These are phyloP conservation scores for Mesorhabditis sp. DNA, from an alignment of 2,888 invertebrate genomes.

Conservation along the genomic window DNA sequence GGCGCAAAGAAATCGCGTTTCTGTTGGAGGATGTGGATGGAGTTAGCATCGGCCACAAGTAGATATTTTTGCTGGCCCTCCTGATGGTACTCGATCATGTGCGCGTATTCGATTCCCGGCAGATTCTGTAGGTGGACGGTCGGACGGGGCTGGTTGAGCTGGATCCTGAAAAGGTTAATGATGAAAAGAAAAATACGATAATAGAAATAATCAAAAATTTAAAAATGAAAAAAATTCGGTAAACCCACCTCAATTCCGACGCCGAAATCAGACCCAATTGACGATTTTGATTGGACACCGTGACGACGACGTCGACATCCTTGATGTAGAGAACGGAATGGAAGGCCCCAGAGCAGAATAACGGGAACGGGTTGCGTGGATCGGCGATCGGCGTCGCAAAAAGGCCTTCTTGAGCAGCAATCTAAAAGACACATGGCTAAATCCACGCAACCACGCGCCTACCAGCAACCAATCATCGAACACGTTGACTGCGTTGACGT, in stretches of 20 bases:
- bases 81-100: constrained; percentile 18
- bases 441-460: neutral
- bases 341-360: neutral
- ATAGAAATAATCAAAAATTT: neutral
- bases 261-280: neutral
- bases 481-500: neutral
- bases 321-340: neutral
- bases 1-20: constrained; percentile 43
- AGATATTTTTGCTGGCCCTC: constrained; percentile 20
- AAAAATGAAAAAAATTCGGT: neutral
- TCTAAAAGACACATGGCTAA: neutral
- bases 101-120: constrained; percentile 18
- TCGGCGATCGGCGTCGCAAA: neutral
- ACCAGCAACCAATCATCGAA: constrained; percentile 4
- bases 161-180: constrained; percentile 7
- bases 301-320: neutral
- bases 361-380: neutral
- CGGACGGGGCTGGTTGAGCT: constrained; percentile 20
- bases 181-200: too few relatives aligned
- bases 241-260: neutral
- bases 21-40: constrained; percentile 45
- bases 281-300: neutral
- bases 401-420: constrained; percentile 6
- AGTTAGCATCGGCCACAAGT: constrained; percentile 26
- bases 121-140: constrained; percentile 28